Evolutionary conservation across 2,888 invertebrate species (phyloP).

Genomic region (Leucophenga montana): DNA sequence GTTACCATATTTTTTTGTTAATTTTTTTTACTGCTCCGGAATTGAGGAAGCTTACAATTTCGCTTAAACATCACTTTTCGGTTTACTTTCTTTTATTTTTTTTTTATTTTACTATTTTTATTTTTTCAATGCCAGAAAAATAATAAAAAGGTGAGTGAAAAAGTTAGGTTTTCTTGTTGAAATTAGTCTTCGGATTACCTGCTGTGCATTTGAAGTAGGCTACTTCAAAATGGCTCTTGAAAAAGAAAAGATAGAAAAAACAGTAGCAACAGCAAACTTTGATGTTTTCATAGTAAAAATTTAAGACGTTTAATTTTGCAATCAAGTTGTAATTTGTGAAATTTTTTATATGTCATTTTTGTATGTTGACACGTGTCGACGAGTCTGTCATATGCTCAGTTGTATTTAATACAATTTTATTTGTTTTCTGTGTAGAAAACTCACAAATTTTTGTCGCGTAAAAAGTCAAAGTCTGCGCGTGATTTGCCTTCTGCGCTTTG

Average conservation of each 20-base stretch:
- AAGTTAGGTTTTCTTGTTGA: slow-evolving; percentile 2
- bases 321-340: slow-evolving; percentile 1
- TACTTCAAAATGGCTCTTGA: not conserved
- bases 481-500: slow-evolving; percentile 46
- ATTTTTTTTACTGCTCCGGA: slow-evolving; percentile 30
- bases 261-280: too few relatives aligned
- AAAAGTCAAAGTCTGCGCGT: slow-evolving; percentile 50
- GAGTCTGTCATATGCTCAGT: slow-evolving; percentile 12
- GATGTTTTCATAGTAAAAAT: too few relatives aligned
- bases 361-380: not conserved
- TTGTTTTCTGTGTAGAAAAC: not conserved
- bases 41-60: slow-evolving; percentile 25
- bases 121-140: not conserved
- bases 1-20: slow-evolving; percentile 26
- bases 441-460: not conserved
- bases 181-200: slow-evolving; percentile 17
- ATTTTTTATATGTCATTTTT: slow-evolving; percentile 28
- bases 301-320: too few relatives aligned
- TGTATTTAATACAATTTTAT: not conserved
- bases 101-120: not conserved
- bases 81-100: not conserved
- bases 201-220: slow-evolving; percentile 7
- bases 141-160: not conserved
- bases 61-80: slow-evolving; percentile 50
- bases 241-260: not conserved